Evolutionary conservation across 1,140 invertebrate species (phyloP), one percentile per base, ranked within the genome.

Genomic region (Leptopilina clavipes): DNA sequence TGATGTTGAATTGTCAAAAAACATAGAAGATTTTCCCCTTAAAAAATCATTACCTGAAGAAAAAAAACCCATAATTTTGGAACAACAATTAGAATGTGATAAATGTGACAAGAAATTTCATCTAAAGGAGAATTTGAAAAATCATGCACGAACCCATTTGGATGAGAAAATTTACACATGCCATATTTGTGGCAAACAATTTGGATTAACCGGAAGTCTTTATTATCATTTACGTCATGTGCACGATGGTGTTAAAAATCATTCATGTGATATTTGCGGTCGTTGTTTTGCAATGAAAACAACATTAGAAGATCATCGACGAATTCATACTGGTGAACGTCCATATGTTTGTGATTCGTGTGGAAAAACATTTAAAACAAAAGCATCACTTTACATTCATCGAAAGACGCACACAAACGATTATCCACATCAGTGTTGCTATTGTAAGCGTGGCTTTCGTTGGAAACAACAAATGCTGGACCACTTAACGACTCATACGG

Each of bases 311-410:
- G 92, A 94, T 80, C 93, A 94, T 80, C 90, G 93, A 84, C 92
- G 93, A 85, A 93, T 92, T 37, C 93, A 94, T 76, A 93, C 92
- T 0, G 91, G 93, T 25, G 91, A 92, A 74, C 91, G 93, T 59
- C 93, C 93, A 0, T 94, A 92, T 77, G 90, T 92, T 14, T 94
- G 94, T 79, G 92, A 94, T 74, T 87, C 92, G 59, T 94, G 93
- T 74, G 92, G 87, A 6, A 92, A 92, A 80, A 86, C 85, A 10
- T 93, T 93, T 84, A 89, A 90, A 3, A 90, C 90, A 0, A 89
- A 90, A 43, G 91, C 92, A 0, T 90, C 91, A 5, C 83, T 92
- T 7, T 92, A 92, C 80, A 91, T 92, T 59, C 93, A 94, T 84
- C 85, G 87, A n/a, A 89, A 90, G 79, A 89, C 86, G 14, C 88